phyloP scores from a whole-genome alignment of 1,140 invertebrate species.

The Calliphora vicina region DNA sequence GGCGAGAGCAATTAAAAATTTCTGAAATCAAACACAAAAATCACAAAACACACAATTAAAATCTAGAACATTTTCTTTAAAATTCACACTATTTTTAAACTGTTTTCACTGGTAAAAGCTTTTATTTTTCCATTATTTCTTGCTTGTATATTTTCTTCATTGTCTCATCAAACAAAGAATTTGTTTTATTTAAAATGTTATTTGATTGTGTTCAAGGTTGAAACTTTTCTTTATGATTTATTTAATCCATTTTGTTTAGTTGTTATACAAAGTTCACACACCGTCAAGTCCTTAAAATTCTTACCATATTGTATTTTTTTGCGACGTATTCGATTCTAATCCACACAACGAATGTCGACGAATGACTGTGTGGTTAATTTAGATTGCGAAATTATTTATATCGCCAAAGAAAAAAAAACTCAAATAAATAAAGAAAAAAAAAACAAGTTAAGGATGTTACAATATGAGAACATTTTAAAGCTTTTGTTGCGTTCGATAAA shows the following conservation, averaged over 20 bases:
- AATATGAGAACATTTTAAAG: background rate
- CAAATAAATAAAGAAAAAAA: background rate
- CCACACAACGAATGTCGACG: constrained; percentile 57
- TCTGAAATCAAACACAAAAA: constrained; percentile 45
- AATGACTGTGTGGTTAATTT: constrained; percentile 54
- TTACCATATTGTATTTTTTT: constrained; percentile 51
- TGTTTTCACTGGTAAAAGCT: no score
- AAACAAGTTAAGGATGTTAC: constrained; percentile 27
- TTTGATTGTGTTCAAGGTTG: background rate
- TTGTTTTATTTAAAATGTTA: background rate
- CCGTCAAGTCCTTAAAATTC: constrained; percentile 18
- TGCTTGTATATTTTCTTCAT: background rate
- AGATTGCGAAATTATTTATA: constrained; percentile 60
- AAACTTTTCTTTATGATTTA: background rate
- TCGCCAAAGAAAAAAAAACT: constrained; percentile 30
- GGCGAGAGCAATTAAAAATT: constrained; percentile 55
- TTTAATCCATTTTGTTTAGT: background rate
- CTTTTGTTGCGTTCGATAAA: background rate
- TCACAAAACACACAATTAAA: background rate
- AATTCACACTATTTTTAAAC: no score
- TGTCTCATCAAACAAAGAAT: background rate
- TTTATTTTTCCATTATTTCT: no score
- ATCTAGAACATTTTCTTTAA: background rate
- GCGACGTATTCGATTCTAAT: constrained; percentile 46
- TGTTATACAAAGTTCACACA: background rate